Evolutionary conservation across 2,888 invertebrate species (phyloP), one percentile per base, ranked within the genome.

Genomic region (Lithophane leautieri): DNA sequence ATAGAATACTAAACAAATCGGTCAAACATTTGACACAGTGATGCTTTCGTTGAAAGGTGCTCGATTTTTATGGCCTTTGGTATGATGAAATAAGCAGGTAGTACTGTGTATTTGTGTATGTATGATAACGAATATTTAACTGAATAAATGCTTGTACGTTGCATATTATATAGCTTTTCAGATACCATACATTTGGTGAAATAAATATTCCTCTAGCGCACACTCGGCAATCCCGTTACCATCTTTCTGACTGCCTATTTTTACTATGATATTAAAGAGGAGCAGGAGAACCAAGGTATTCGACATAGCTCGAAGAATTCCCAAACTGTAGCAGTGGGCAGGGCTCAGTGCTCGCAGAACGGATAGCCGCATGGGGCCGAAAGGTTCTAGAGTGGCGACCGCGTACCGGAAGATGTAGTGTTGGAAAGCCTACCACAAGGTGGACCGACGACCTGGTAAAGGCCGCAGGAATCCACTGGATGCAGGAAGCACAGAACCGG

Each of bases 1-100:
- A 50, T 77, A 50, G 44, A 77, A 77, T 12, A 12, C 1, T n/a
- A 6, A 42, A 16, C 16, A 67, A 68, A n/a, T 78, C 14, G 68
- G 42, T 78, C 25, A 8, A 68, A 28, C n/a, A 40, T 58, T 72
- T 42, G 50, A 78, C 42, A 58, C n/a, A 50, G 42, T 70, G 25
- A 12, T 25, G 34, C 6, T 42, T 50, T 34, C 25, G 16, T 25
- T 25, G 1, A 78, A 14, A 52, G 42, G 14, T 56, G 25, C 8
- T 54, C 54, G 9, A 40, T 56, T 47, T 9, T n/a, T 66, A 12
- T 19, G 4, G 44, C 3, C 1, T 42, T 78, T 42, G 6, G 19
- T 42, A 11, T 50, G 19, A n/a, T 44, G 72, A 54, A 12, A 42
- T 16, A 14, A 28, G 16, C 25, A 34, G 22, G 9, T 12, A 44